Evolutionary conservation across 2,113 vertebrate genomes (phyloP).

Genomic region (Anarrhichthys ocellatus): DNA sequence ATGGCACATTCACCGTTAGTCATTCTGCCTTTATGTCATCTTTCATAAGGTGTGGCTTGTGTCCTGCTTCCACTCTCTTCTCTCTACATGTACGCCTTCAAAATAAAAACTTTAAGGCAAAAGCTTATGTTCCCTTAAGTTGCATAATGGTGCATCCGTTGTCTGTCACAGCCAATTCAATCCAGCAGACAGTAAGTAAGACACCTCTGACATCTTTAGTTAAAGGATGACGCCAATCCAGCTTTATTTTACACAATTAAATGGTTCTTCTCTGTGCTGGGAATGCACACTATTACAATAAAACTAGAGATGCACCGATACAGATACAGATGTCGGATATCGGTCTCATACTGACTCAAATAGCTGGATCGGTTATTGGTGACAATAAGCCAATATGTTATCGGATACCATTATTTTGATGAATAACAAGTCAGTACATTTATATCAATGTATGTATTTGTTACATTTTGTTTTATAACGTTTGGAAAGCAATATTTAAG

Average conservation of each 20-base stretch:
- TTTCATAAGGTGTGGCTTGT: conserved; percentile 15
- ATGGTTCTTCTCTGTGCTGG: neutral
- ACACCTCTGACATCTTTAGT: neutral
- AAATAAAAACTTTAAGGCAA: neutral
- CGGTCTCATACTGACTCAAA: no score
- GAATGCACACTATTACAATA: neutral
- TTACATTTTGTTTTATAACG: no score
- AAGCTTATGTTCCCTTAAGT: neutral
- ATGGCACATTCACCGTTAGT: neutral
- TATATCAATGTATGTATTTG: no score
- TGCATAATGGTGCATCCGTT: neutral
- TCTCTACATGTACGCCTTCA: neutral
- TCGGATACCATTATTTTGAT: no score
- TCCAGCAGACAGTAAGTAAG: neutral
- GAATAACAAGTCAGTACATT: no score
- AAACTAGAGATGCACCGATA: no score
- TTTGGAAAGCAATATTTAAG: no score
- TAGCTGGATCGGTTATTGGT: no score
- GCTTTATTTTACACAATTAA: neutral
- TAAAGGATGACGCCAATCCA: neutral
- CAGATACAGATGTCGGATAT: no score
- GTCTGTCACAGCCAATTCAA: neutral
- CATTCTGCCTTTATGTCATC: conserved; percentile 21
- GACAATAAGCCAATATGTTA: no score
- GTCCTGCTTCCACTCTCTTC: neutral